Percentiles rank a stretch among this genome's conserved stretches.
Conservation (phyloP, 2,888 invertebrate species). For the Cheilosia variabilis region DNA sequence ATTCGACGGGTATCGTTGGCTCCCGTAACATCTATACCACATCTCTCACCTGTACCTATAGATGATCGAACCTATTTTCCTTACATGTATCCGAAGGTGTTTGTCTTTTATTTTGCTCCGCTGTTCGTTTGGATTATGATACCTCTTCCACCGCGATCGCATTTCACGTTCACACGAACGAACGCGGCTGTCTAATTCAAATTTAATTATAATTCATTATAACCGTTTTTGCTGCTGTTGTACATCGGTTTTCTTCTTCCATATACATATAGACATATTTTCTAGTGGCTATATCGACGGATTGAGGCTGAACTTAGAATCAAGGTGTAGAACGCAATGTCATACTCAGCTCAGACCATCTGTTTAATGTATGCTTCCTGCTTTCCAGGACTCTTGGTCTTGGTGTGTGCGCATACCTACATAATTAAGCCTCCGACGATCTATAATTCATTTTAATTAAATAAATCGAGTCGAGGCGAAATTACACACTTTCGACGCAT, state of each 20-base stretch:
- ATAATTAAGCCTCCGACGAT: conserved; percentile 44
- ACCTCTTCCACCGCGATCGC: conserved; percentile 28
- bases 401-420: conserved; percentile 12
- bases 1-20: conserved; percentile 54
- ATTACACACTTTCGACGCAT: conserved; percentile 54
- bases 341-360: conserved; percentile 19
- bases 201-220: conserved; percentile 76
- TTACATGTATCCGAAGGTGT: conserved; percentile 37
- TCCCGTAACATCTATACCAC: conserved; percentile 33
- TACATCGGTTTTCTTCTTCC: conserved; percentile 4
- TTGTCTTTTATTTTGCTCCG: conserved; percentile 2
- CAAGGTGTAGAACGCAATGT: conserved; percentile 46
- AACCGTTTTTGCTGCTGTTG: conserved; percentile 59
- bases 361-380: conserved; percentile 59
- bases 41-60: conserved; percentile 3
- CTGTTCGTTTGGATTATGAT: conserved; percentile 18
- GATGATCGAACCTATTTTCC: conserved; percentile 47
- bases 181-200: conserved; percentile 63
- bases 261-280: background rate
- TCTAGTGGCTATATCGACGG: conserved; percentile 55
- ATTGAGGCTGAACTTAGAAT: background rate
- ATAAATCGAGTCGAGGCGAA: conserved; percentile 35
- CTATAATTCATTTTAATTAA: conserved; percentile 45
- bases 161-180: conserved; percentile 66
- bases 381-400: conserved; percentile 15